phyloP scores from a whole-genome alignment of 2,113 vertebrate species.

The Chloropsis cyanopogon region DNA sequence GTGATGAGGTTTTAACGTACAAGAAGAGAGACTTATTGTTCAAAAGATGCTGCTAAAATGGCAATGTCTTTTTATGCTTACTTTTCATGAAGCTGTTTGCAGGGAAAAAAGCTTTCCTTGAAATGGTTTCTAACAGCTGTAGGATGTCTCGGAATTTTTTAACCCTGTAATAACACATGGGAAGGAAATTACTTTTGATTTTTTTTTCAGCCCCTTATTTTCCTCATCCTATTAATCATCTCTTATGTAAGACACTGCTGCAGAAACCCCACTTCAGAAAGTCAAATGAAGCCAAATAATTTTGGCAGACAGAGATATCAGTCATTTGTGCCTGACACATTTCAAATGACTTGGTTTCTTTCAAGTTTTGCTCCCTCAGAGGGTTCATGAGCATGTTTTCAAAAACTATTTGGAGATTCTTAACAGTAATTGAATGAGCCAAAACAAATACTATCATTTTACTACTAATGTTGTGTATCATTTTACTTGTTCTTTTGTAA shows the following conservation, averaged over 20 bases:
- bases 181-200: neutral
- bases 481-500: neutral
- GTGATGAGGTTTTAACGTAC: constrained; percentile 25
- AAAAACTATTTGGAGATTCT: neutral
- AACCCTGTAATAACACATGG: neutral
- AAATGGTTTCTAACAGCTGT: neutral
- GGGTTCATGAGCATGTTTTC: neutral
- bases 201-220: neutral
- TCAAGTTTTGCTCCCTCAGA: neutral
- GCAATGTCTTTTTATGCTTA: neutral
- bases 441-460: neutral
- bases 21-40: constrained; percentile 26
- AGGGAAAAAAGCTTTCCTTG: constrained; percentile 16
- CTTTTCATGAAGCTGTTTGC: neutral
- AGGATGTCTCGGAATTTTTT: neutral
- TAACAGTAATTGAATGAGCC: neutral
- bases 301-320: neutral
- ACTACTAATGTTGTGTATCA: neutral
- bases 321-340: neutral
- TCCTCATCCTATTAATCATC: constrained; percentile 16
- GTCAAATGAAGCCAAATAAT: constrained; percentile 13
- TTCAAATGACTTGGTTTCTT: neutral
- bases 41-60: constrained; percentile 16
- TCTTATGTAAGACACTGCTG: neutral
- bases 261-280: neutral